A percentile compares a stretch with the other conserved stretches of the same genome.
These are phyloP conservation scores for Apomyelois bistriatella DNA, from an alignment of 2,888 invertebrate species.

Conservation along the genomic window DNA sequence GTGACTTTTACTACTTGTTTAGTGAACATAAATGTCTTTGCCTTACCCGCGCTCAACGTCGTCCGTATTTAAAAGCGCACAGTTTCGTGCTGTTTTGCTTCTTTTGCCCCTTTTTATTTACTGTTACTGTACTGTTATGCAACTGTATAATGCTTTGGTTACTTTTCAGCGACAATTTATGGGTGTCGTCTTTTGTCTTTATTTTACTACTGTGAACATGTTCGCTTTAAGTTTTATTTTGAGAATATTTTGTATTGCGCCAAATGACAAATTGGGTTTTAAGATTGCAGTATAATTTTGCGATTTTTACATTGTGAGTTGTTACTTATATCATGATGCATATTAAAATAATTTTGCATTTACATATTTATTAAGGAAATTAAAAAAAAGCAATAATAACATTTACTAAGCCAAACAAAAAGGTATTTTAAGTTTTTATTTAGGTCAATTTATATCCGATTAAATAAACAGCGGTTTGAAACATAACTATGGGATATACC, in stretches of 20 bases:
- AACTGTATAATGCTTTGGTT: slow-evolving; percentile 77
- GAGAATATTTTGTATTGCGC: slow-evolving; percentile 44
- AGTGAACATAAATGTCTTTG: slow-evolving; percentile 82
- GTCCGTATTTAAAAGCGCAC: slow-evolving; percentile 79
- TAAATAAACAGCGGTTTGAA: too few relatives aligned
- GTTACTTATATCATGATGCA: slow-evolving; percentile 8
- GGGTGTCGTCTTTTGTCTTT: slow-evolving; percentile 71
- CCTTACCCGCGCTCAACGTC: slow-evolving; percentile 76
- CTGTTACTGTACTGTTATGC: slow-evolving; percentile 75
- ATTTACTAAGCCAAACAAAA: too few relatives aligned
- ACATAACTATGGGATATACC: too few relatives aligned
- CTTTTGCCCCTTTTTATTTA: slow-evolving; percentile 75
- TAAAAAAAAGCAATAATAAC: too few relatives aligned
- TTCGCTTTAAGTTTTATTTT: slow-evolving; percentile 58
- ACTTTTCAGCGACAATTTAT: slow-evolving; percentile 75
- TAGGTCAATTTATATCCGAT: too few relatives aligned
- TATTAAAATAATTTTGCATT: too few relatives aligned
- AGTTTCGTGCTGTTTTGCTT: slow-evolving; percentile 75
- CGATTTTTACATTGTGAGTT: slow-evolving; percentile 7
- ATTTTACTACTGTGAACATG: slow-evolving; percentile 65
- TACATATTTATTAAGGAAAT: too few relatives aligned
- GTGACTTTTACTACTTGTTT: slow-evolving; percentile 82
- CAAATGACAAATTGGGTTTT: slow-evolving; percentile 37
- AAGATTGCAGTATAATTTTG: slow-evolving; percentile 23
- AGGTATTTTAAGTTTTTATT: too few relatives aligned